These are phyloP conservation scores for Lithobius niger DNA, from an alignment of 1,140 invertebrate species.

Conservation along the genomic window DNA sequence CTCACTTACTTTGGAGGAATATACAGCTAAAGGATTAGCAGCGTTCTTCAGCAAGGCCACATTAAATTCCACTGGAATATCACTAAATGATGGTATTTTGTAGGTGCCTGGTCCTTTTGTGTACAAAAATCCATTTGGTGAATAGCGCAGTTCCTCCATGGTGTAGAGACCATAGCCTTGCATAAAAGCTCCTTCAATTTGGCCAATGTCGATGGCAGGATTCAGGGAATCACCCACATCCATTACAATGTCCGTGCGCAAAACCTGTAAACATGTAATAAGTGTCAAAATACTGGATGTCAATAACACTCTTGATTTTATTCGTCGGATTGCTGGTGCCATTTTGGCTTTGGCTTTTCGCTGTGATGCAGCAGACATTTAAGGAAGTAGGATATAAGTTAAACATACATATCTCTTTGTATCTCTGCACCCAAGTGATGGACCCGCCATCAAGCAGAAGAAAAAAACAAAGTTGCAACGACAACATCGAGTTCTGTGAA, in stretches of 20 bases:
- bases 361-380: too few relatives aligned
- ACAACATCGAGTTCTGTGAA: too few relatives aligned
- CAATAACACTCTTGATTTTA: background rate
- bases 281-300: too few relatives aligned
- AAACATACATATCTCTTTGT: too few relatives aligned
- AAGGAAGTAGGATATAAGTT: too few relatives aligned
- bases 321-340: too few relatives aligned
- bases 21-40: constrained; percentile 76
- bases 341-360: too few relatives aligned
- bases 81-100: constrained; percentile 75
- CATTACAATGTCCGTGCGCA: constrained; percentile 88
- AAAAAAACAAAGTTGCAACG: too few relatives aligned
- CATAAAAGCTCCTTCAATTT: constrained; percentile 80
- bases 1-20: constrained; percentile 84
- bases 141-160: constrained; percentile 75
- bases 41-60: constrained; percentile 80
- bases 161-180: constrained; percentile 88
- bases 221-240: constrained; percentile 84
- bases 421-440: too few relatives aligned
- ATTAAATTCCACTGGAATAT: constrained; percentile 84
- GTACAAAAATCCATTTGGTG: constrained; percentile 61
- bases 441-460: too few relatives aligned
- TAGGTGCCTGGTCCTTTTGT: constrained; percentile 82
- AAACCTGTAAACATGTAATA: constrained; percentile 37
- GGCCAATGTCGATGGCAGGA: constrained; percentile 92